Base-by-base conservation (phyloP, 2,888 invertebrate species). In the Pheosia tremula region DNA sequence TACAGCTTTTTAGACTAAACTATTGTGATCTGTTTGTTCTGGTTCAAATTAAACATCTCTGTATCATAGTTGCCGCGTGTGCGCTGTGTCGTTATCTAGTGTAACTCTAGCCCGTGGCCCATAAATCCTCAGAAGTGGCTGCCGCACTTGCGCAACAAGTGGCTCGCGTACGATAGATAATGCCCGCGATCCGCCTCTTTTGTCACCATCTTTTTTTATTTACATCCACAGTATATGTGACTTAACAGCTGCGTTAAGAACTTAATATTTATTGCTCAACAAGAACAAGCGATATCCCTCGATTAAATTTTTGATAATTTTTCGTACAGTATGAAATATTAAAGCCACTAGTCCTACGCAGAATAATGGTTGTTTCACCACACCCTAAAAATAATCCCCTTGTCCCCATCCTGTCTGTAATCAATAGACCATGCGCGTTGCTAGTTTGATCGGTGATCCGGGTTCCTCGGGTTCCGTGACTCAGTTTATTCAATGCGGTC, bases 141-240 rank as follows among this genome's bases (percentile, higher is more conserved):
- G 81, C 78, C 81, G 78, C 84, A 80, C 84, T 91, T 90, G 87
- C 89, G 89, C 88, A 91, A 91, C 88, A 88, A 89, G 86, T 87
- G 86, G 70, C 78, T 80, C 74, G 75, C 67, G 75, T 78, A 79
- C 76, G 81, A 84, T 60, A 71, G 77, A 75, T 86, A 87, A 83
- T 82, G 74, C 75, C 71, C 69, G 69, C 69, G 77, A 77, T 77
- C 79, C 78, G 78, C 75, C 75, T 73, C 54, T 63, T 79, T 75
- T 70, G 64, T 68, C 67, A 67, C 66, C 76, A 68, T 78, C 80
- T 84, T 80, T 78, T 77, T 76, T 79, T 70, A 62, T 62, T 56
- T 56, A n/a, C n/a, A 56, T 41, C 41, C 41, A 41, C 37, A 56
- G 41, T 37, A 24, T 41, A 56, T 41, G 41, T 41, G 13, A 39